Percentiles rank a stretch among this genome's conserved stretches.
phyloP scores from a whole-genome alignment of 2,113 vertebrate species.

The Ivindomyrus marchei region DNA sequence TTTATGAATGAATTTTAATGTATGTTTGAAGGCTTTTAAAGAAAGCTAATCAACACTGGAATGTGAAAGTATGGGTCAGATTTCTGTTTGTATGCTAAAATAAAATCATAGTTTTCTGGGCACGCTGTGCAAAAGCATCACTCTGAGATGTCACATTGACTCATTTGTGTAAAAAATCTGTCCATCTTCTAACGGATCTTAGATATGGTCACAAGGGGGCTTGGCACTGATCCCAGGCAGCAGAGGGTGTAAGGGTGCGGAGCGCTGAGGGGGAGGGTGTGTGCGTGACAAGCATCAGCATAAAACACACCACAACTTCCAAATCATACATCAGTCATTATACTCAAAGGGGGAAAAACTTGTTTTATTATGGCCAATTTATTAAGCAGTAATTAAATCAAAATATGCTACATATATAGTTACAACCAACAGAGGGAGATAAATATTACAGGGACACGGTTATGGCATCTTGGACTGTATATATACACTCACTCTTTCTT shows the following conservation, averaged over 20 bases:
- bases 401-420: slow-evolving; percentile 68
- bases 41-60: neutral
- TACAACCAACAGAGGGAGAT: slow-evolving; percentile 51
- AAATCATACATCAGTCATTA: neutral
- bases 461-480: slow-evolving; percentile 40
- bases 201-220: neutral
- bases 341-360: slow-evolving; percentile 1
- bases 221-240: neutral
- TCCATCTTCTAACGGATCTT: neutral
- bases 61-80: neutral
- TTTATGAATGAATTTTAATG: neutral
- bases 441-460: slow-evolving; percentile 48
- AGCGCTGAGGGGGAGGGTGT: too few relatives aligned
- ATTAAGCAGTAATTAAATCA: slow-evolving; percentile 57
- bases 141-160: neutral
- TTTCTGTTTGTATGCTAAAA: neutral
- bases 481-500: slow-evolving; percentile 22
- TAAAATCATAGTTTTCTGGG: neutral
- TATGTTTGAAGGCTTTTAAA: neutral
- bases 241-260: neutral
- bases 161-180: neutral
- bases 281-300: neutral
- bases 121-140: neutral
- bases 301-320: neutral
- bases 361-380: slow-evolving; percentile 43